phyloP scores from a whole-genome alignment of 1,140 invertebrate species.

The Drosophila mauritiana region DNA sequence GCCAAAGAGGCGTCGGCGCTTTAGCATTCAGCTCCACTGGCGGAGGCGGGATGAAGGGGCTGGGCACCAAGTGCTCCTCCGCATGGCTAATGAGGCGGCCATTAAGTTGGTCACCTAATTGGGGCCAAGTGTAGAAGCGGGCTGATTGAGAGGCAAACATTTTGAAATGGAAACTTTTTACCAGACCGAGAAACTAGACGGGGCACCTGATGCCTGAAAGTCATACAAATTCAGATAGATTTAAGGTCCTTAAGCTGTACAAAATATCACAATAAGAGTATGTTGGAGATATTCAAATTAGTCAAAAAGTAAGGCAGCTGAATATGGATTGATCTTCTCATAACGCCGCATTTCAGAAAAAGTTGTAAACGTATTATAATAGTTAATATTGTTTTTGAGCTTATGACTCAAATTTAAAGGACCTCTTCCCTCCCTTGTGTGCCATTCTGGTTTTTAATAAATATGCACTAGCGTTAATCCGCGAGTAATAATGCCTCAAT shows the following conservation, averaged over 20 bases:
- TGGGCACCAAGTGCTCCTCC: constrained; percentile 70
- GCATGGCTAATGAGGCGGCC: constrained; percentile 75
- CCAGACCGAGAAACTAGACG: neutral
- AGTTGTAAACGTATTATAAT: too few relatives aligned
- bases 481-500: neutral
- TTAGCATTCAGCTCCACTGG: constrained; percentile 58
- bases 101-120: constrained; percentile 73
- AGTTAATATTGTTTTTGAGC: too few relatives aligned
- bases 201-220: neutral
- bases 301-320: too few relatives aligned
- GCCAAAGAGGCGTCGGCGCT: constrained; percentile 63
- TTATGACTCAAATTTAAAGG: too few relatives aligned
- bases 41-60: constrained; percentile 27
- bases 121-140: constrained; percentile 61
- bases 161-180: constrained; percentile 50
- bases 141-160: constrained; percentile 50
- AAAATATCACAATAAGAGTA: too few relatives aligned
- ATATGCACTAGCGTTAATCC: constrained; percentile 18
- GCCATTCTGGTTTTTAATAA: neutral
- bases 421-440: neutral
- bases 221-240: too few relatives aligned
- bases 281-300: too few relatives aligned
- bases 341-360: too few relatives aligned
- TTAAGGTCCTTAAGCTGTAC: neutral
- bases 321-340: too few relatives aligned